phyloP scores from a whole-genome alignment of 2,888 invertebrate genomes.

The Drosophila anomalata region DNA sequence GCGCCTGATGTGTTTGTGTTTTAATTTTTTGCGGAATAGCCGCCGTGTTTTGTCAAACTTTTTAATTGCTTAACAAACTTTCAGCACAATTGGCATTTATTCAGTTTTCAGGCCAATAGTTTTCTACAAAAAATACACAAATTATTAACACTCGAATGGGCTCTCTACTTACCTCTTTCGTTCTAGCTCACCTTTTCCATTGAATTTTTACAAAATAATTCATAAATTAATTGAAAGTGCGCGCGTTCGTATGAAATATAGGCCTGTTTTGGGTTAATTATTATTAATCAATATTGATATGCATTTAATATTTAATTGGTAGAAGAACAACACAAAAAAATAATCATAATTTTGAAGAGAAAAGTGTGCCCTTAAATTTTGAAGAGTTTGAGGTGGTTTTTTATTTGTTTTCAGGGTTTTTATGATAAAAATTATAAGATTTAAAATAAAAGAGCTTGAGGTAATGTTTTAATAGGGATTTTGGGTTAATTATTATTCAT shows the following conservation, averaged over 20 bases:
- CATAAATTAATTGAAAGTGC: slow-evolving; percentile 13
- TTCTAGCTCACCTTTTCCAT: too few relatives aligned
- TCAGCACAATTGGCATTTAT: slow-evolving; percentile 55
- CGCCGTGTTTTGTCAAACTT: slow-evolving; percentile 63
- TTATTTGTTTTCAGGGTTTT: not conserved
- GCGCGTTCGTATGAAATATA: not conserved
- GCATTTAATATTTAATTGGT: slow-evolving; percentile 1
- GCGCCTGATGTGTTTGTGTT: slow-evolving; percentile 80
- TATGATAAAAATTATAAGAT: too few relatives aligned
- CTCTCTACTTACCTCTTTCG: not conserved
- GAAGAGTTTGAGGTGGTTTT: not conserved
- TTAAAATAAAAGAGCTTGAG: too few relatives aligned
- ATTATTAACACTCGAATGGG: slow-evolving; percentile 62
- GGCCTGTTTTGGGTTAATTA: slow-evolving; percentile 21
- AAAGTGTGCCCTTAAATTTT: not conserved
- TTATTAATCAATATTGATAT: slow-evolving; percentile 1
- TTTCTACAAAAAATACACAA: slow-evolving; percentile 34
- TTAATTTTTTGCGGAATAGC: slow-evolving; percentile 64
- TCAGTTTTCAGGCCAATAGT: slow-evolving; percentile 47
- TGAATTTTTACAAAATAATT: not conserved
- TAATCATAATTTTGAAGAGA: not conserved
- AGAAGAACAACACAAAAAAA: not conserved
- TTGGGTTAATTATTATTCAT: not conserved
- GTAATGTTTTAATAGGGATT: too few relatives aligned
- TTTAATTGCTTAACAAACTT: slow-evolving; percentile 74